Base-by-base conservation (phyloP, 1,140 invertebrate species). In the Orchesella cincta region DNA sequence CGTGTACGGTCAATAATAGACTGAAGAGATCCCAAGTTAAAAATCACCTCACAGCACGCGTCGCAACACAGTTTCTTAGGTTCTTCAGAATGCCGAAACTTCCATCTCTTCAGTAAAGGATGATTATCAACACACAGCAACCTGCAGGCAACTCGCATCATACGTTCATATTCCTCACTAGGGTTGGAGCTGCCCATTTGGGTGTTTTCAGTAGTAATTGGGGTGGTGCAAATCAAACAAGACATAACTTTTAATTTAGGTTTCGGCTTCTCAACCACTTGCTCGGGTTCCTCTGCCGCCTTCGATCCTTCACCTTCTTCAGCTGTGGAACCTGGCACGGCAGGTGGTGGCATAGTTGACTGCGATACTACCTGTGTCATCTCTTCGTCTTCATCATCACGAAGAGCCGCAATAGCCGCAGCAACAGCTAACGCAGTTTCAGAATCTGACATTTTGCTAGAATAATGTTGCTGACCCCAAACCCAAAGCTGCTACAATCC, bases 51-150 rank as follows among this genome's bases (percentile, higher is more conserved):
- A n/a, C 62, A 67, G 31, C 62, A 67, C 29, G 29, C 62, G 31
- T 67, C 62, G 62, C 62, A 67, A 67, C 62, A 67, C 12, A 67
- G 62, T 23, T 67, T 67, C 31, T 67, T 67, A 12, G 62, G 62
- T n/a, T 67, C 62, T 31, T 67, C 62, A 29, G 62, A 67, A 31
- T 67, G 62, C 1, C 62, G 62, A 23, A 67, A 67, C 29, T 67
- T 26, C 62, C 62, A 67, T 14, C 31, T 2, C 29, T 67, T 67
- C n/a, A 67, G 33, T 23, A 67, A 18, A 12, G 62, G 62, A 67
- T 67, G 62, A 29, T 3, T 67, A 33, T 67, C 62, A 12, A 67
- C 62, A 31, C 62, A 67, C 14, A 67, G n/a, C 23, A 67, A 67
- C 33, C 33, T 67, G 62, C 62, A 67, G 5, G 62, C 62, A 29